These are phyloP conservation scores for Cantharis flavilabris DNA, from an alignment of 2,888 invertebrate species.

Conservation along the genomic window DNA sequence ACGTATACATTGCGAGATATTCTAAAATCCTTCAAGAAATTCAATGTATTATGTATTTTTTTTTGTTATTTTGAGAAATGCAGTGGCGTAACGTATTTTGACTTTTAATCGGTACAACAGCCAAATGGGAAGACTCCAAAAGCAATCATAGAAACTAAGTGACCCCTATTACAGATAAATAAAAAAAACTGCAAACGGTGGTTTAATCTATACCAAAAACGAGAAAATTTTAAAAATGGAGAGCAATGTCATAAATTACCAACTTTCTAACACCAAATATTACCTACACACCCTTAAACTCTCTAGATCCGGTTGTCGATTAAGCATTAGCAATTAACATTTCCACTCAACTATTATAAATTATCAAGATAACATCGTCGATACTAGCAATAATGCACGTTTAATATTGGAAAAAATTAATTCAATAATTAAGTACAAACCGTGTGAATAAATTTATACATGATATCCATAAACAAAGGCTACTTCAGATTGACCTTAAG, in stretches of 20 bases:
- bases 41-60: background rate
- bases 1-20: background rate
- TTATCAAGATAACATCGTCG: background rate
- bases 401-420: background rate
- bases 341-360: background rate
- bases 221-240: background rate
- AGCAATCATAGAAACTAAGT: background rate
- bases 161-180: background rate
- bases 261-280: background rate
- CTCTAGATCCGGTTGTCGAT: background rate
- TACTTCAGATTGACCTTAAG: background rate
- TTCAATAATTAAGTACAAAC: background rate
- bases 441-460: background rate
- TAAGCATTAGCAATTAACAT: background rate
- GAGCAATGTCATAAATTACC: background rate
- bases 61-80: background rate
- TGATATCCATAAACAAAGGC: background rate
- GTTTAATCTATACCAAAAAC: background rate
- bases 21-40: background rate
- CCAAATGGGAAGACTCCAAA: background rate
- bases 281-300: background rate
- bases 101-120: background rate
- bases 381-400: background rate
- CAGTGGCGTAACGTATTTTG: background rate
- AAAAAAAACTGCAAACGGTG: background rate